These are phyloP conservation scores for Drosophila yakuba DNA, from an alignment of 1,140 invertebrate species.

Conservation along the genomic window DNA sequence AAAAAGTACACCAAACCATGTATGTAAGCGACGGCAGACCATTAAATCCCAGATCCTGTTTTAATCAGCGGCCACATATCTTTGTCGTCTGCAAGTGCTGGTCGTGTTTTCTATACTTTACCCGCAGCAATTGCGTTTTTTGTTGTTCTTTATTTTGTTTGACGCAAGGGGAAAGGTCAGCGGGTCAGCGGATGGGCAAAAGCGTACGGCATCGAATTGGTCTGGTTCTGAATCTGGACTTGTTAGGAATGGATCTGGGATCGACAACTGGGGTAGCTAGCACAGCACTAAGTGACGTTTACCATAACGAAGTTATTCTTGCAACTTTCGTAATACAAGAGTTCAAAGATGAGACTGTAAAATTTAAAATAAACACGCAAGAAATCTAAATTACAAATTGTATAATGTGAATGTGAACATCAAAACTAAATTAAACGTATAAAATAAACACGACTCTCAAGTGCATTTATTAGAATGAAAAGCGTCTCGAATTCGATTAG, in stretches of 20 bases:
- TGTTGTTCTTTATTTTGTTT: slow-evolving; percentile 59
- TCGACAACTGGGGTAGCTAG: slow-evolving; percentile 12
- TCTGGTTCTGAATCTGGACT: neutral
- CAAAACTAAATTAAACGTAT: slow-evolving; percentile 71
- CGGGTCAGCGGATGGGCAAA: neutral
- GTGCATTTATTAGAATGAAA: slow-evolving; percentile 40
- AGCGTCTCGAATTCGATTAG: slow-evolving; percentile 13
- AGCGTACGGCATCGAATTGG: neutral
- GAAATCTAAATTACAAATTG: slow-evolving; percentile 70
- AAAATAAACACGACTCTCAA: slow-evolving; percentile 52
- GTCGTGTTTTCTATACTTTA: slow-evolving; percentile 35
- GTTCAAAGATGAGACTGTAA: slow-evolving; percentile 82
- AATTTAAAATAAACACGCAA: slow-evolving; percentile 71
- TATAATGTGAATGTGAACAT: slow-evolving; percentile 69
- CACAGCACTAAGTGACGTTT: slow-evolving; percentile 36
- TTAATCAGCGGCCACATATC: slow-evolving; percentile 15
- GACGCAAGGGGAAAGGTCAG: slow-evolving; percentile 14
- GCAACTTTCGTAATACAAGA: slow-evolving; percentile 75
- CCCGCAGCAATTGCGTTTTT: slow-evolving; percentile 50
- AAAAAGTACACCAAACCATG: slow-evolving; percentile 26
- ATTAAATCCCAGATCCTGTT: slow-evolving; percentile 51
- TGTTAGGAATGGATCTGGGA: slow-evolving; percentile 3
- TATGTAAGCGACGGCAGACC: slow-evolving; percentile 37
- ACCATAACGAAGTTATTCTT: slow-evolving; percentile 67
- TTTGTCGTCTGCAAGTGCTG: slow-evolving; percentile 17